These are phyloP conservation scores for Ornithorhynchus anatinus DNA, from an alignment of 2,113 vertebrate genomes.

Conservation along the genomic window DNA sequence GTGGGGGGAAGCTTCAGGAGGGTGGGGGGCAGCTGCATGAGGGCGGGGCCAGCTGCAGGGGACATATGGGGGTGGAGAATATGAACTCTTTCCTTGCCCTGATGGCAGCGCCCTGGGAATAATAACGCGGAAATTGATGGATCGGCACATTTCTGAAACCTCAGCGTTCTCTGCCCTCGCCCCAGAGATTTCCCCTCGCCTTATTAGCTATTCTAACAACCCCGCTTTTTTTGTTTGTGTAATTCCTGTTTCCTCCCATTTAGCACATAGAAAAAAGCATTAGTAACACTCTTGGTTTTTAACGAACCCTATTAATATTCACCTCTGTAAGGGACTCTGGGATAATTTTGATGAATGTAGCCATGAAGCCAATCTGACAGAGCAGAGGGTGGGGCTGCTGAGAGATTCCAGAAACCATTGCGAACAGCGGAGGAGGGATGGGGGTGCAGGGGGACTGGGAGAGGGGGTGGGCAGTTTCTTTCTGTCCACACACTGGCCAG, in stretches of 20 bases:
- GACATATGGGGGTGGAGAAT: not conserved
- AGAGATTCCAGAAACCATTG: constrained; percentile 68
- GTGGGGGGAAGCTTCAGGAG: no score
- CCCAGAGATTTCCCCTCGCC: constrained; percentile 49
- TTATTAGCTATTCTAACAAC: constrained; percentile 66
- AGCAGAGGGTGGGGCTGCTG: constrained; percentile 55
- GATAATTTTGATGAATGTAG: constrained; percentile 83
- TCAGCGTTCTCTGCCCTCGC: constrained; percentile 35
- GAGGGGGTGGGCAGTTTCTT: no score
- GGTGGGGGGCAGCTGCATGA: no score
- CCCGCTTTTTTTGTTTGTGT: constrained; percentile 62
- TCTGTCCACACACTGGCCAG: no score
- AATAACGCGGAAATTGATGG: not conserved
- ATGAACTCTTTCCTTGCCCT: not conserved
- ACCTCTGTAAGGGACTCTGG: constrained; percentile 71
- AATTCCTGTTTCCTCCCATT: constrained; percentile 76
- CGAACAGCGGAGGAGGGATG: constrained; percentile 39
- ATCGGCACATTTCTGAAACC: constrained; percentile 37
- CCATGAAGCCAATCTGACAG: constrained; percentile 72
- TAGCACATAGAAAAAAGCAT: constrained; percentile 70
- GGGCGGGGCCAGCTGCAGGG: not conserved
- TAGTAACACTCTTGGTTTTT: constrained; percentile 75
- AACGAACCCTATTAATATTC: constrained; percentile 80
- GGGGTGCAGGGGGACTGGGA: no score
- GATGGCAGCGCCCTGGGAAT: constrained; percentile 13